Conservation (phyloP, 2,797 vertebrate species). For the Mastacembelus armatus region DNA sequence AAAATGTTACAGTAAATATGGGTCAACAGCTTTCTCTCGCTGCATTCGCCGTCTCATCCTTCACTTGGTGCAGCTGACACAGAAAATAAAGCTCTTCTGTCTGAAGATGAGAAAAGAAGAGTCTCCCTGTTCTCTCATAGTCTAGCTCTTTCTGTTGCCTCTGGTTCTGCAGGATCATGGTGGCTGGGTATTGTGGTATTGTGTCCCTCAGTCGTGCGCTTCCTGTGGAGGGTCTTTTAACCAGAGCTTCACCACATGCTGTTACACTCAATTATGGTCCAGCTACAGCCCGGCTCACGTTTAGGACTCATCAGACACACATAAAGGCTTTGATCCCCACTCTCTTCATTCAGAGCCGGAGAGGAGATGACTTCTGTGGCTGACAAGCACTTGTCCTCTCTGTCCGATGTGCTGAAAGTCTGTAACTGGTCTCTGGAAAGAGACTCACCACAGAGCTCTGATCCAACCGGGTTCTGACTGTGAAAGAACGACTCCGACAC, state of each 20-base stretch:
- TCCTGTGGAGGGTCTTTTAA: conserved; percentile 39
- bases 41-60: conserved; percentile 6
- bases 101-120: conserved; percentile 7
- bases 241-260: conserved; percentile 24
- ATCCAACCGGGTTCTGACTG: not conserved
- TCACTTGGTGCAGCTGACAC: conserved; percentile 10
- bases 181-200: not conserved
- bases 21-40: conserved; percentile 67
- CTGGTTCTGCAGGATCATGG: not conserved
- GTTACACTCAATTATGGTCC: conserved; percentile 48
- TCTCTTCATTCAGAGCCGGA: conserved; percentile 4
- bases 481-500: not conserved
- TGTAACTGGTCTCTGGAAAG: conserved; percentile 1
- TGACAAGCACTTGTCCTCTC: not conserved
- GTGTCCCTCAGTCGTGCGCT: conserved; percentile 29
- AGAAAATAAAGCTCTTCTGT: not conserved
- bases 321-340: not conserved
- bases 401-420: not conserved
- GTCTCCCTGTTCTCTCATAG: not conserved
- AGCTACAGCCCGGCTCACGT: conserved; percentile 30
- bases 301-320: conserved; percentile 26
- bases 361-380: conserved; percentile 1
- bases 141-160: not conserved
- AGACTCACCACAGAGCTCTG: not conserved
- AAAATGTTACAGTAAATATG: conserved; percentile 79